Evolutionary conservation across 2,113 vertebrate genomes (phyloP).

Genomic region (Parus major): DNA sequence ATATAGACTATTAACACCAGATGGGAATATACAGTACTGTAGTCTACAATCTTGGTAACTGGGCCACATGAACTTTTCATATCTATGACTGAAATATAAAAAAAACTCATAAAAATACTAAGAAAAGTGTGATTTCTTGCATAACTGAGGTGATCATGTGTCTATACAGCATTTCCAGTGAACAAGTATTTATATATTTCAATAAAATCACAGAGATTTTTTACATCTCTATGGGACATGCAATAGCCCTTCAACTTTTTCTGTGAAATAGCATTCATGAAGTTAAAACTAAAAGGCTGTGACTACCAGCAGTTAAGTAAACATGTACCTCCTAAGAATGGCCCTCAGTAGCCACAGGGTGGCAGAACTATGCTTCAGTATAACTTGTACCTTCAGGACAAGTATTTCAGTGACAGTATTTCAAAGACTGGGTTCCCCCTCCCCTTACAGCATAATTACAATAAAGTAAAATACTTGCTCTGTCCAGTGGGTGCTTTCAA

Average conservation of each 20-base stretch:
- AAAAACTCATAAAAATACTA: not conserved
- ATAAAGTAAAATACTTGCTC: not conserved
- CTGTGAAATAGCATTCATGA: not conserved
- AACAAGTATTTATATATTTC: not conserved
- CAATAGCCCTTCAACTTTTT: not conserved
- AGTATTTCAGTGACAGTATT: not conserved
- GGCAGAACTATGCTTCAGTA: slow-evolving; percentile 18
- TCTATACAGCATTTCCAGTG: not conserved
- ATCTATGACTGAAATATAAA: not conserved
- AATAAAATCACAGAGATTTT: not conserved
- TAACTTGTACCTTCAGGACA: not conserved
- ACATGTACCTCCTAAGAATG: not conserved
- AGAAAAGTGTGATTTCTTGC: not conserved
- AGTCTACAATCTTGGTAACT: not conserved
- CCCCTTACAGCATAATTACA: not conserved
- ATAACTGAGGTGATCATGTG: not conserved
- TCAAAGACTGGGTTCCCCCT: not conserved
- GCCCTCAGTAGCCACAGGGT: not conserved
- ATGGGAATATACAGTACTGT: not conserved
- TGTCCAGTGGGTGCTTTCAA: not conserved
- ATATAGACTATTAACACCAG: not conserved
- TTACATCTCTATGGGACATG: not conserved
- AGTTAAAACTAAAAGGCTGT: not conserved
- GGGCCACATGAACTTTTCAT: not conserved
- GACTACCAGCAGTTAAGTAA: not conserved